Evolutionary conservation across 92 coral and sea anemone species (phyloP), one percentile per base, ranked within the genome.

Genomic region (Palythoa grandiflora): DNA sequence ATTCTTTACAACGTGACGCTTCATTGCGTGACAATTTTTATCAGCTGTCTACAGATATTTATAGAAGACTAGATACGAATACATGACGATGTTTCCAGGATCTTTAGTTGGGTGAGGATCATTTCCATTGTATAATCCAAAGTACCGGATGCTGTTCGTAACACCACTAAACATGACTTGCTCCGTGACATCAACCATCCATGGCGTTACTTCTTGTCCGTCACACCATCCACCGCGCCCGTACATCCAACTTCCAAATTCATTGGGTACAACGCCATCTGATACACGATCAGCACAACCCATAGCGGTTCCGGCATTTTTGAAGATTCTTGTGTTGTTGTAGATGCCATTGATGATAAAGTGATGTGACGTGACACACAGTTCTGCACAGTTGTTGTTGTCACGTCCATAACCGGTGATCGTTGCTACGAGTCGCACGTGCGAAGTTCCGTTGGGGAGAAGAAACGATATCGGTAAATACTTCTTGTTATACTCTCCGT

Each of bases 331-430:
- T 39, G 93, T 92, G 52, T 78, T 78, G 84, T 85, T 91, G 13
- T 84, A 73, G 12, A 54, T 19, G 9, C 48, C 77, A 63, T 90
- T 90, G 86, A 97, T 84, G 10, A 94, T 83, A 81, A 97, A 97
- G 79, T 94, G 96, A 75, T 97, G 99, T 14, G 99, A 92, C 39
- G 99, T 97, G 60, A 97, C 93, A 59, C 99, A 97, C 83, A 90
- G 90, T 17, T 96, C 97, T 2, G 99, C 98, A 79, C 99, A 97
- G 88, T 94, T 89, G 78, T 95, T 92, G 85, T 97, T 93, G 88
- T 97, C 99, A 52, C 92, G 95, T 10, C 99, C 99, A 54, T 94
- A 97, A 7, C 99, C 99, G 7, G 99, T 97, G 60, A 97, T 97
- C 2, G 93, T 90, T 13, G 99, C 98, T 21, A 97, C 99, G 38